Base-by-base conservation (phyloP, 2,888 invertebrate species). In the Globia sparganii region DNA sequence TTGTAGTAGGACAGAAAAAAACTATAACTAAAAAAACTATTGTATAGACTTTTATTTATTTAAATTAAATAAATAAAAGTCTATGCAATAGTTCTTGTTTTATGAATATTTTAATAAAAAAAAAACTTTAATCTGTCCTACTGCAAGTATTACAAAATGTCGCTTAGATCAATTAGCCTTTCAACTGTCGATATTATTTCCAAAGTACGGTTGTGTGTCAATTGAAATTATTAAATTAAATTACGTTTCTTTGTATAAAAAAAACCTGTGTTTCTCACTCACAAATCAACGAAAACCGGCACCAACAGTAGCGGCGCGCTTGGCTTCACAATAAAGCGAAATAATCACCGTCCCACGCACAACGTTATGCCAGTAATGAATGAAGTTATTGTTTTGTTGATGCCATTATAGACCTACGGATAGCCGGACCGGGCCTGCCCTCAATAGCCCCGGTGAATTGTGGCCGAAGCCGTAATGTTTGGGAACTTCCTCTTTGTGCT, bases 381-480 rank as follows among this genome's bases (percentile, higher is more conserved):
- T 91, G 89, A 85, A 91, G 82, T 90, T 90, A 90, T 90, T 87
- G 87, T 88, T 86, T 87, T 81, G 88, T 84, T 85, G 81, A 80
- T 80, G 80, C 81, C 81, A 83, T 86, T 88, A 85, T 85, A 78
- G 81, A 80, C 72, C 82, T 71, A 69, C 81, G 80, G 87, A 84
- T 88, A 85, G 78, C 83, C 70, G 79, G 85, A 74, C 87, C 80
- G 78, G 58, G 74, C 70, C 81, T 78, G 88, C 81, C 87, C 88
- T 77, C 89, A 81, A 81, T 85, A 85, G 86, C 87, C 80, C 43
- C 75, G 40, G 84, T 86, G 88, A 88, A 84, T 86, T 86, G 86
- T 88, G 81, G 77, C 86, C 75, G 66, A 80, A 83, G 77, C 77
- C 62, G 66, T 82, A 85, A 87, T 85, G 83, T 83, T 88, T 62